These are phyloP conservation scores for Corythornis madagascariensis DNA, from an alignment of 2,113 vertebrate species.

Conservation along the genomic window DNA sequence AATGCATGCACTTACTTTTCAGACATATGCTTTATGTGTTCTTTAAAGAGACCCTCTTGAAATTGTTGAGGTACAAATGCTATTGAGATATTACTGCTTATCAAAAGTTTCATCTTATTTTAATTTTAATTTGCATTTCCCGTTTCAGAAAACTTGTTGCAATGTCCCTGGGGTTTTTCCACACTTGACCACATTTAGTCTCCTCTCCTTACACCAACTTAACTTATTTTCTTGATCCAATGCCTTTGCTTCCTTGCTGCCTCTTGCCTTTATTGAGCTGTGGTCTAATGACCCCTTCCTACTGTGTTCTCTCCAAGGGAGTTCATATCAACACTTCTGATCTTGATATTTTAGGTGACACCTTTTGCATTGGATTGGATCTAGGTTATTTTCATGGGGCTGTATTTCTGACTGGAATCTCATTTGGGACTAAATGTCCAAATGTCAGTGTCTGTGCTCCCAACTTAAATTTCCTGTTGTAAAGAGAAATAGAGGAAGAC, in stretches of 20 bases:
- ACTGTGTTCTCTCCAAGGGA: not conserved
- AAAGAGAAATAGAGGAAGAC: slow-evolving; percentile 13
- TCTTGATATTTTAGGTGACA: slow-evolving; percentile 24
- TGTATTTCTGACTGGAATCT: not conserved
- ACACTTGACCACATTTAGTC: not conserved
- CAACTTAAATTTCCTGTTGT: not conserved
- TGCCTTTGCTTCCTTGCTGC: not conserved
- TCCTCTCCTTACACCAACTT: not conserved
- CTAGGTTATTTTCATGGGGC: slow-evolving; percentile 4
- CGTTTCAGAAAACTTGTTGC: not conserved
- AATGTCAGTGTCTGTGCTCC: not conserved
- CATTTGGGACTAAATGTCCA: slow-evolving; percentile 2
- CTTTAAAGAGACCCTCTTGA: not conserved
- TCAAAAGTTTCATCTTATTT: not conserved
- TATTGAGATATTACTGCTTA: not conserved
- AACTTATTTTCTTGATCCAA: not conserved
- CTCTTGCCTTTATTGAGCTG: not conserved
- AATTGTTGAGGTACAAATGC: not conserved
- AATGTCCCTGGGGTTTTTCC: not conserved
- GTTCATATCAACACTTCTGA: not conserved
- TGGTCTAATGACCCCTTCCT: not conserved
- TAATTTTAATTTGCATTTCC: not conserved
- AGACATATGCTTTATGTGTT: not conserved
- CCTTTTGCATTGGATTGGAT: slow-evolving; percentile 7
- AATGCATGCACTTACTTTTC: not conserved